phyloP scores from a whole-genome alignment of 2,113 vertebrate species.

The Patagioenas fasciata region DNA sequence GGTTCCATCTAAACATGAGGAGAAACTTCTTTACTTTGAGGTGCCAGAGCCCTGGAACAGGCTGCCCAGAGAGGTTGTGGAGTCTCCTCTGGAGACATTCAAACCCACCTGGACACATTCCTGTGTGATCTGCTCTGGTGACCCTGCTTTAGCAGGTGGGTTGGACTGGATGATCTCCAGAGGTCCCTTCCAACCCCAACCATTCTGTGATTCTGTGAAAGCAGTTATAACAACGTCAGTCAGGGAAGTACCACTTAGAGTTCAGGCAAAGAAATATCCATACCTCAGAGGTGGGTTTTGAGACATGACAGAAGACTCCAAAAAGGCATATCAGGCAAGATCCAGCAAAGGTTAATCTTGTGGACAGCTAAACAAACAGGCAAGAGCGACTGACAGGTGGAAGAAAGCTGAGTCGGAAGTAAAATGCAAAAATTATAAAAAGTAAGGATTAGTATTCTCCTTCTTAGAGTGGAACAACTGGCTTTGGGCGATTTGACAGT shows the following conservation, averaged over 20 bases:
- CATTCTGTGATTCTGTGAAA: neutral
- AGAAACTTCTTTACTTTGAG: too few species aligned
- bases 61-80: too few species aligned
- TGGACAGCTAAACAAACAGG: neutral
- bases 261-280: neutral
- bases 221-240: neutral
- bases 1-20: too few species aligned
- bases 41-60: too few species aligned
- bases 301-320: neutral
- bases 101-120: too few species aligned
- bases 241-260: fast-evolving
- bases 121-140: too few species aligned
- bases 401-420: neutral
- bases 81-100: too few species aligned
- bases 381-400: fast-evolving
- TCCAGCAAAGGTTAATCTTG: neutral
- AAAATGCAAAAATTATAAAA: neutral
- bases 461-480: neutral
- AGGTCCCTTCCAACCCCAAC: too few species aligned
- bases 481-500: neutral
- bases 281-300: neutral
- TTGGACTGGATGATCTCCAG: too few species aligned
- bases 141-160: too few species aligned
- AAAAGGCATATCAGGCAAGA: neutral
- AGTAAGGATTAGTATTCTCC: neutral